phyloP scores from a whole-genome alignment of 2,888 invertebrate species.

The Agelastica alni region DNA sequence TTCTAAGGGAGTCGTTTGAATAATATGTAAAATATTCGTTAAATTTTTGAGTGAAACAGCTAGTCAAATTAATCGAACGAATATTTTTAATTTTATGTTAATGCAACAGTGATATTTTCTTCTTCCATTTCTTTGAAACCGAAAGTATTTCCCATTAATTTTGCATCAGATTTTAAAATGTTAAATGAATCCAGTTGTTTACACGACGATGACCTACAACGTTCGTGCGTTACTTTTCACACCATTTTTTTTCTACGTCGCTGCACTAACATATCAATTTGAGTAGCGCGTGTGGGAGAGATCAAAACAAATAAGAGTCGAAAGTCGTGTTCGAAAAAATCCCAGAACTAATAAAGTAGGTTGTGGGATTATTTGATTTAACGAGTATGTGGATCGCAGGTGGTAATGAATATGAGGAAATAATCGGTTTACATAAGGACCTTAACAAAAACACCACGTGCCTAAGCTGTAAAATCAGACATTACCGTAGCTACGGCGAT shows the following conservation, averaged over 20 bases:
- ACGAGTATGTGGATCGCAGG: constrained; percentile 25
- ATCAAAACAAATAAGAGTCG: constrained; percentile 16
- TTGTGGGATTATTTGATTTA: constrained; percentile 20
- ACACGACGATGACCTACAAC: too few relatives aligned
- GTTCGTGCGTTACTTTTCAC: not conserved
- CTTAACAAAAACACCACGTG: constrained; percentile 31
- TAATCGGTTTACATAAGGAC: constrained; percentile 28
- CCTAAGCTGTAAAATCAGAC: constrained; percentile 30
- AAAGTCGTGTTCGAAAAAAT: constrained; percentile 13
- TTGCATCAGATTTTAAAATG: too few relatives aligned
- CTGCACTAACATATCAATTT: constrained; percentile 6
- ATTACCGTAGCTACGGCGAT: constrained; percentile 29
- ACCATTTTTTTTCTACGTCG: not conserved
- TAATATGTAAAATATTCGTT: too few relatives aligned
- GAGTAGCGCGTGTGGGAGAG: constrained; percentile 7
- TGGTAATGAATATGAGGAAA: constrained; percentile 34
- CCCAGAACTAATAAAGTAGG: constrained; percentile 16
- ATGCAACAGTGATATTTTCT: too few relatives aligned
- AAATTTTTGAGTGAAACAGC: too few relatives aligned
- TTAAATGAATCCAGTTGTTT: too few relatives aligned
- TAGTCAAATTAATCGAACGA: too few relatives aligned
- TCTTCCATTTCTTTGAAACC: too few relatives aligned
- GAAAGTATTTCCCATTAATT: too few relatives aligned
- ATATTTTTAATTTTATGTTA: too few relatives aligned
- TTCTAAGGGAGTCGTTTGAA: too few relatives aligned